Conservation (phyloP, 1,140 invertebrate species). For the Apis florea region DNA sequence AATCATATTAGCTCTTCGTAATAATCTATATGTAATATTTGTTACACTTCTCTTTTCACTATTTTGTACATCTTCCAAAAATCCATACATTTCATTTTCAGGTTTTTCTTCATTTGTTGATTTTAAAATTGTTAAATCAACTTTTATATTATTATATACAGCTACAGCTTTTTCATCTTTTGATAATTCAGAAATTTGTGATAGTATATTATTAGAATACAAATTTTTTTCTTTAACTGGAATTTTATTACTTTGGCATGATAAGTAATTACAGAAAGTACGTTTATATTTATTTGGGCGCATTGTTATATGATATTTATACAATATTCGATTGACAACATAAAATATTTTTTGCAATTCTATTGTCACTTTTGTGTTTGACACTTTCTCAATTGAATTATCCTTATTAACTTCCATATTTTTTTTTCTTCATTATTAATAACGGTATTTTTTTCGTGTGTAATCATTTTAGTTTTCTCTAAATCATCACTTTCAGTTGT, state of each 20-base stretch:
- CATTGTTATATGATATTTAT: conserved; percentile 65
- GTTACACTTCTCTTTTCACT: conserved; percentile 63
- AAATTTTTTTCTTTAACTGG: conserved; percentile 6
- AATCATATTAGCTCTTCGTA: conserved; percentile 83
- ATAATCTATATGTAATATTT: conserved; percentile 78
- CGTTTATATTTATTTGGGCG: conserved; percentile 55
- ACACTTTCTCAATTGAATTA: conserved; percentile 6
- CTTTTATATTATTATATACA: conserved; percentile 70
- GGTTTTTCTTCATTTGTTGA: conserved; percentile 59
- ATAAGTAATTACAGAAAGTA: conserved; percentile 39
- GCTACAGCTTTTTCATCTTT: conserved; percentile 51
- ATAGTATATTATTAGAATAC: background rate
- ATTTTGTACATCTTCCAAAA: conserved; percentile 71
- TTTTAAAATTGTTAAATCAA: conserved; percentile 66
- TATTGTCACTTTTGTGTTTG: background rate
- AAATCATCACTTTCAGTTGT: conserved; percentile 11
- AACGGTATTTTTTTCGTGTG: background rate
- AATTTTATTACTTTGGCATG: background rate
- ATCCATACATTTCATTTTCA: conserved; percentile 63
- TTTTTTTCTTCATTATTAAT: conserved; percentile 4
- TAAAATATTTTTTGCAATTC: conserved; percentile 50
- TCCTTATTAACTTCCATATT: background rate
- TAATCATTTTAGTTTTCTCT: background rate
- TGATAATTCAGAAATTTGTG: conserved; percentile 16
- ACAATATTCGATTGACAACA: conserved; percentile 62